Evolutionary conservation across 2,797 vertebrate species (phyloP), one percentile per base, ranked within the genome.

Genomic region (Anguilla pacifica): DNA sequence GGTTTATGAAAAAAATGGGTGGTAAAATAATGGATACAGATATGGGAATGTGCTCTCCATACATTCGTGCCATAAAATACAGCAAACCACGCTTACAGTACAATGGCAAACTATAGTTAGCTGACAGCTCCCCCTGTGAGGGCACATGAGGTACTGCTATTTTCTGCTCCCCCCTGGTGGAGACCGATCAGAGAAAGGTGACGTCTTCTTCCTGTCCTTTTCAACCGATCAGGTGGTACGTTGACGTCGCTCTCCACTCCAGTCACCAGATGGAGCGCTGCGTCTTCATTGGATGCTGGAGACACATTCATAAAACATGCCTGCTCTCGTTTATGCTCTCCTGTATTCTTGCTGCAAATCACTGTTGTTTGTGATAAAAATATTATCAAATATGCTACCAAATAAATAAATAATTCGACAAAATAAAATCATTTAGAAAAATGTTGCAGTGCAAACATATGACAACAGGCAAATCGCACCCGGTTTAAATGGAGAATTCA

Each of bases 251-350:
- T 64, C 57, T 46, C 17, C 2, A 9, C 59, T 25, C 6, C 57
- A 85, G 35, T 85, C 84, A 85, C 84, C 84, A 85, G 84, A 85
- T 59, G 59, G 39, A 39, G 84, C 10, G 84, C 84, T 31, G 57
- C 13, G 35, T 43, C 59, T 64, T 64, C 59, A 85, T 85, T 85
- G 84, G 84, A 64, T 67, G 59, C 84, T 0, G 2, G 3, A n/a
- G 25, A 67, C 84, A 46, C 84, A 85, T 85, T 85, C 59, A 85
- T 59, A 85, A 85, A 85, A 64, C 59, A 46, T 49, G 39, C 43
- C 28, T 74, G 31, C 28, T 11, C 70, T 74, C 28, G 13, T 77
- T 19, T 39, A 19, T 39, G 31, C 17, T 17, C 35, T 35, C 31
- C 3, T 77, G 70, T 31, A 4, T 15, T 3, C 67, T 70, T 70